Percentiles rank a stretch among this genome's conserved stretches.
Conservation (phyloP, 2,888 invertebrate genomes). For the Reticulitermes lucifugus region DNA sequence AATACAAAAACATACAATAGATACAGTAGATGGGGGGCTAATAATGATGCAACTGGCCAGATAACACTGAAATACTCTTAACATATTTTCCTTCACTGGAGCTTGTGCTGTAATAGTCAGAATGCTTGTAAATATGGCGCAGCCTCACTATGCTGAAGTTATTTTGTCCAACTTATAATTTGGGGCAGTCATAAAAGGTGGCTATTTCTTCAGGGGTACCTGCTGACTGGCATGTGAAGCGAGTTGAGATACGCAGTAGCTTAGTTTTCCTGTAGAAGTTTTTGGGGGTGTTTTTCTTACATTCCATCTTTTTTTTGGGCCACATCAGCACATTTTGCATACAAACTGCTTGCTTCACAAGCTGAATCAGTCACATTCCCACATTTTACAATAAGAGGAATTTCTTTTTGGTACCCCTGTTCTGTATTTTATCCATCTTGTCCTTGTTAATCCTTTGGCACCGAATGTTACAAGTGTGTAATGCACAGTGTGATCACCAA, state of each 20-base stretch:
- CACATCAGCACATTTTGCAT: not conserved
- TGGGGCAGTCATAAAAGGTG: not conserved
- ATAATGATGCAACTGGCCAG: not conserved
- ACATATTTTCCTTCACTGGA: not conserved
- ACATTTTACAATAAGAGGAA: not conserved
- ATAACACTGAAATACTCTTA: not conserved
- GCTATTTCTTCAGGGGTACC: not conserved
- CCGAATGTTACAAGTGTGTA: no score
- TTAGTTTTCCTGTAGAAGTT: slow-evolving; percentile 12
- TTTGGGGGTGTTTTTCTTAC: not conserved
- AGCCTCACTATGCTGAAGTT: not conserved
- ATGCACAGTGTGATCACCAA: no score
- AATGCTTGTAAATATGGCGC: slow-evolving; percentile 17
- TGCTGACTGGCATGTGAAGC: not conserved
- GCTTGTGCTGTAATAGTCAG: not conserved
- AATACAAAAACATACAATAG: not conserved
- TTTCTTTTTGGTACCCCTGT: not conserved
- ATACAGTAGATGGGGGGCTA: not conserved
- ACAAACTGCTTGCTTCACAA: not conserved
- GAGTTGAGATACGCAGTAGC: not conserved
- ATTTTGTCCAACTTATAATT: not conserved
- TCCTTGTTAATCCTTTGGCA: not conserved
- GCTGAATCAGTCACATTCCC: not conserved
- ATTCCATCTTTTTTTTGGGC: slow-evolving; percentile 29
- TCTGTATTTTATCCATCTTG: not conserved